A percentile compares a stretch with the other conserved stretches of the same genome.
These are phyloP conservation scores for Dinomys branickii DNA, from an alignment of 2,113 vertebrate genomes.

Conservation along the genomic window DNA sequence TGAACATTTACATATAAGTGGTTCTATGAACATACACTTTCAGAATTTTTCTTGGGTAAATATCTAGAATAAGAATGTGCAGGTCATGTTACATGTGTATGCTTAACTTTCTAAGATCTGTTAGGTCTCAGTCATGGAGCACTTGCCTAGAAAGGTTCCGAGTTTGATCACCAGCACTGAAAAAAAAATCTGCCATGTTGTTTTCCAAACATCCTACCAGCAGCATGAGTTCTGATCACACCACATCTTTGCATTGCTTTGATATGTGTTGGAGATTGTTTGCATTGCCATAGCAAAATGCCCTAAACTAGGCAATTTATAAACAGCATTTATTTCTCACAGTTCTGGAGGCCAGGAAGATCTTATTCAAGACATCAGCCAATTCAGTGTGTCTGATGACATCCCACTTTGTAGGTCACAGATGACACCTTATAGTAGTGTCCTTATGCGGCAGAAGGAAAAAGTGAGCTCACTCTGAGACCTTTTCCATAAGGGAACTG, in stretches of 20 bases:
- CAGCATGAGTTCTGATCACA: not conserved
- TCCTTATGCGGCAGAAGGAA: not conserved
- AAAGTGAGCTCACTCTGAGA: not conserved
- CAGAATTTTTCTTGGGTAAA: not conserved
- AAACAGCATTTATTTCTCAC: not conserved
- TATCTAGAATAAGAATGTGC: not conserved
- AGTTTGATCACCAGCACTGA: not conserved
- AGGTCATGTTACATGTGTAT: not conserved
- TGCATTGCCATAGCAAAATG: not conserved
- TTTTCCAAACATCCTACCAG: not conserved
- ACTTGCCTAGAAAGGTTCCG: not conserved
- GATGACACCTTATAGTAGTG: too few species aligned
- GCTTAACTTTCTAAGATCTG: not conserved
- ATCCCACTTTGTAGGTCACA: not conserved
- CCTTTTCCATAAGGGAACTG: not conserved
- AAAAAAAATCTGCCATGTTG: not conserved
- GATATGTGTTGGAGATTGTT: not conserved
- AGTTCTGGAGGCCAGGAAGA: not conserved
- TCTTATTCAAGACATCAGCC: not conserved
- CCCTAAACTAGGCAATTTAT: not conserved
- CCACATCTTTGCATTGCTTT: not conserved
- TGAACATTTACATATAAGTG: not conserved
- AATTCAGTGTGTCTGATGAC: not conserved
- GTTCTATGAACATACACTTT: not conserved
- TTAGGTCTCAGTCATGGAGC: not conserved